phyloP scores from a whole-genome alignment of 2,888 invertebrate species.

The Meandrusa payeni region DNA sequence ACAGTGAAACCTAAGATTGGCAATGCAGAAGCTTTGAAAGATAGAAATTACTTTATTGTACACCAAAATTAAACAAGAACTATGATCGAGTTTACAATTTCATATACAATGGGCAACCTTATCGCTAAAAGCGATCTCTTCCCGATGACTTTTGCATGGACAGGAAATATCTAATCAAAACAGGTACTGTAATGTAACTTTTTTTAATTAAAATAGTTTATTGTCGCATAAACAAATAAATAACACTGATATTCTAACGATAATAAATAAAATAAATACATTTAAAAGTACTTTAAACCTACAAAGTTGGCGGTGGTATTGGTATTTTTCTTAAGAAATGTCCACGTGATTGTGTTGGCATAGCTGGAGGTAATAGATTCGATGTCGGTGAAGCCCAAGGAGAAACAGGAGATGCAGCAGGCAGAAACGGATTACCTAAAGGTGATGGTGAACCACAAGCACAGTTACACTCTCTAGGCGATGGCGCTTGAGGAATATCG shows the following conservation, averaged over 20 bases:
- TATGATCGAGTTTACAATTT: too few species aligned
- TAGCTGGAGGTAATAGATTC: slow-evolving; percentile 39
- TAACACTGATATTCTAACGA: slow-evolving; percentile 6
- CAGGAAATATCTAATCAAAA: too few species aligned
- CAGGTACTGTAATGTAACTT: too few species aligned
- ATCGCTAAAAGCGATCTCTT: too few species aligned
- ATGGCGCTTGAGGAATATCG: slow-evolving; percentile 23
- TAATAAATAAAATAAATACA: slow-evolving; percentile 17
- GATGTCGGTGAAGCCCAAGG: slow-evolving; percentile 38
- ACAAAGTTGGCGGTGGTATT: slow-evolving; percentile 50
- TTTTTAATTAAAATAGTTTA: too few species aligned
- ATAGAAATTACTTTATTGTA: too few species aligned
- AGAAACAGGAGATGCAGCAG: slow-evolving; percentile 46
- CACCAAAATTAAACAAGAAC: too few species aligned
- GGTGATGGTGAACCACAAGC: slow-evolving; percentile 27
- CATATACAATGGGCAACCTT: too few species aligned
- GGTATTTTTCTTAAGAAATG: slow-evolving; percentile 55
- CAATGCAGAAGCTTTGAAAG: too few species aligned
- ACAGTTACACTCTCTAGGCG: slow-evolving; percentile 19
- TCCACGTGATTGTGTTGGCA: slow-evolving; percentile 39
- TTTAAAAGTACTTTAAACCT: slow-evolving; percentile 22
- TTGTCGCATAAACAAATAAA: slow-evolving; percentile 9
- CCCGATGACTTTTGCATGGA: too few species aligned
- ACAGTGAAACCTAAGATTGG: too few species aligned
- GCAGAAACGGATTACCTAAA: slow-evolving; percentile 42